Percentiles rank a stretch among this genome's conserved stretches.
Evolutionary conservation across 2,888 invertebrate genomes (phyloP).

Genomic region (Napeogenes sylphis): DNA sequence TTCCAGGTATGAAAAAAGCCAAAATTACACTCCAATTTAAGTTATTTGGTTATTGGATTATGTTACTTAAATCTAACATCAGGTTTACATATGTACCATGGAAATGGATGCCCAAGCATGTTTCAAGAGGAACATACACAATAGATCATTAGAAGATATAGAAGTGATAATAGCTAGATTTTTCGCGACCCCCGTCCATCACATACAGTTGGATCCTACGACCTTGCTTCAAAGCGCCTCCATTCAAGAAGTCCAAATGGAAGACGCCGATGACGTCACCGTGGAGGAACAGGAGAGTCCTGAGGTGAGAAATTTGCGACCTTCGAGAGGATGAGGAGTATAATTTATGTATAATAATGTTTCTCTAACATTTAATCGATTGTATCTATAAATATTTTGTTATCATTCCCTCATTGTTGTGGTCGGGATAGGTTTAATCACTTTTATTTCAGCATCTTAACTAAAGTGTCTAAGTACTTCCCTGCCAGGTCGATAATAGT

Average conservation of each 20-base stretch:
- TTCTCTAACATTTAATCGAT: background rate
- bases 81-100: constrained; percentile 95
- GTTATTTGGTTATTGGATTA: background rate
- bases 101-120: constrained; percentile 88
- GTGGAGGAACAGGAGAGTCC: constrained; percentile 62
- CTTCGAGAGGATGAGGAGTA: background rate
- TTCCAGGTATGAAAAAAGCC: constrained; percentile 82
- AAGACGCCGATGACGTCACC: constrained; percentile 78
- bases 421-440: constrained; percentile 62
- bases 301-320: constrained; percentile 59
- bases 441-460: constrained; percentile 70
- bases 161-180: constrained; percentile 83
- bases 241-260: constrained; percentile 92
- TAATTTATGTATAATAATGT: background rate
- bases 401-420: constrained; percentile 27
- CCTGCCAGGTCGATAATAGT: constrained; percentile 68
- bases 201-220: constrained; percentile 88
- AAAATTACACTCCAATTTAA: background rate
- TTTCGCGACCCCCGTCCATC: constrained; percentile 88
- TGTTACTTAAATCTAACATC: constrained; percentile 24
- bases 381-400: constrained; percentile 22
- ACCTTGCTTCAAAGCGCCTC: constrained; percentile 89
- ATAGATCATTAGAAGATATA: constrained; percentile 87
- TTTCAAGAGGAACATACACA: constrained; percentile 90
- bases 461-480: constrained; percentile 66